phyloP scores from a whole-genome alignment of 64 coral and sea anemone species.

The Porites lutea region DNA sequence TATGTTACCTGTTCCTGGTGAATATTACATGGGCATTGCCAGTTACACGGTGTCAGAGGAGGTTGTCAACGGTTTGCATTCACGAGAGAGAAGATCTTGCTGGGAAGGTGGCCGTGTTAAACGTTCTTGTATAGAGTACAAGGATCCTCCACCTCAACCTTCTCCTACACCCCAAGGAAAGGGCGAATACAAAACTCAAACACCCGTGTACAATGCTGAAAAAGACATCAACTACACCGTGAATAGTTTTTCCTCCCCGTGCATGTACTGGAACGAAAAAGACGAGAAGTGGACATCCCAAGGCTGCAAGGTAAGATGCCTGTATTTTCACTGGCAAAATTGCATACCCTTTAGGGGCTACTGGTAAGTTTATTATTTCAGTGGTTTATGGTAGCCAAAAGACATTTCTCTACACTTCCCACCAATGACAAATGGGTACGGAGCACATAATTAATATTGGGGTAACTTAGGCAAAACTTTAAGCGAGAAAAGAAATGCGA shows the following conservation, averaged over 20 bases:
- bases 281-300: constrained; percentile 60
- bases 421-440: no score
- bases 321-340: no score
- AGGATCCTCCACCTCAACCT: constrained; percentile 62
- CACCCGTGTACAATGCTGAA: constrained; percentile 43
- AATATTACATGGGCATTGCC: constrained; percentile 65
- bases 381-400: no score
- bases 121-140: constrained; percentile 74
- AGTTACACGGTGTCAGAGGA: not conserved
- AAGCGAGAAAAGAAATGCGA: no score
- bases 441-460: no score
- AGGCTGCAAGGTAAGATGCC: constrained; percentile 67
- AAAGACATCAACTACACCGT: constrained; percentile 75
- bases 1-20: constrained; percentile 27
- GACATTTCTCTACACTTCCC: no score
- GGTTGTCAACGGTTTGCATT: not conserved
- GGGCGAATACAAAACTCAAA: constrained; percentile 37
- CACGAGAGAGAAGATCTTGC: constrained; percentile 51
- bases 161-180: not conserved
- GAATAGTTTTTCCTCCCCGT: constrained; percentile 71
- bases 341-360: no score
- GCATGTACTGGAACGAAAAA: constrained; percentile 71
- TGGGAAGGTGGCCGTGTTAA: constrained; percentile 34
- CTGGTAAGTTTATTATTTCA: no score
- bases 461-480: no score